phyloP scores from a whole-genome alignment of 2,888 invertebrate species.

The Polyommatus icarus region DNA sequence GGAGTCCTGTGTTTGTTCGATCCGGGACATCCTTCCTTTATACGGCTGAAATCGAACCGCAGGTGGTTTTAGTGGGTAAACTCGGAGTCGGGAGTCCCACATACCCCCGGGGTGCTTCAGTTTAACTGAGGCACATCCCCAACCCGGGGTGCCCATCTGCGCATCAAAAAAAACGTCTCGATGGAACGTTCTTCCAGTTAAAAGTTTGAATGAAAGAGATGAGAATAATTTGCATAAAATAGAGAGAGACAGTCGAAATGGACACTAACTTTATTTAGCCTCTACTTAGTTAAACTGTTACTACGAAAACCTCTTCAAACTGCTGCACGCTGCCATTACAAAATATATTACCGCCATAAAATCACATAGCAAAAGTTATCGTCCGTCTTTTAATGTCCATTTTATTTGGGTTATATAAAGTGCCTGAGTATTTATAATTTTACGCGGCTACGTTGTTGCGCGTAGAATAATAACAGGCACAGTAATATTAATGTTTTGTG shows the following conservation, averaged over 20 bases:
- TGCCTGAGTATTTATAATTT: conserved; percentile 24
- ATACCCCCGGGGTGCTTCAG: too few species aligned
- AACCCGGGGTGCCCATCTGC: too few species aligned
- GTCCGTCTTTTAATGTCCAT: conserved; percentile 22
- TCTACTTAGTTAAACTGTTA: conserved; percentile 6
- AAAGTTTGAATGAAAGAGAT: too few species aligned
- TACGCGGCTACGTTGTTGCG: not conserved
- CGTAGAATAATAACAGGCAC: conserved; percentile 1
- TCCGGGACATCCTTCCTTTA: too few species aligned
- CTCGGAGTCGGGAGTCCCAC: too few species aligned
- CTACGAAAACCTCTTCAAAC: not conserved
- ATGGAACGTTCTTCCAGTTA: too few species aligned
- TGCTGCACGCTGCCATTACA: not conserved
- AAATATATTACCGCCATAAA: conserved; percentile 26
- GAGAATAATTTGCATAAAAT: not conserved
- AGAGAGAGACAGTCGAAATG: not conserved
- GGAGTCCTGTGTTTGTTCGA: too few species aligned
- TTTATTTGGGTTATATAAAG: conserved; percentile 28
- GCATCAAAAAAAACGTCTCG: too few species aligned
- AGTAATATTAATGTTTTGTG: conserved; percentile 15
- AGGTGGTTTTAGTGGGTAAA: too few species aligned
- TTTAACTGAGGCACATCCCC: too few species aligned
- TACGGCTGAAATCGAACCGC: too few species aligned
- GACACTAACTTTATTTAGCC: not conserved
- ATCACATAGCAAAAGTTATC: conserved; percentile 10